These are phyloP conservation scores for Ceyx cyanopectus DNA, from an alignment of 2,113 vertebrate genomes.

Conservation along the genomic window DNA sequence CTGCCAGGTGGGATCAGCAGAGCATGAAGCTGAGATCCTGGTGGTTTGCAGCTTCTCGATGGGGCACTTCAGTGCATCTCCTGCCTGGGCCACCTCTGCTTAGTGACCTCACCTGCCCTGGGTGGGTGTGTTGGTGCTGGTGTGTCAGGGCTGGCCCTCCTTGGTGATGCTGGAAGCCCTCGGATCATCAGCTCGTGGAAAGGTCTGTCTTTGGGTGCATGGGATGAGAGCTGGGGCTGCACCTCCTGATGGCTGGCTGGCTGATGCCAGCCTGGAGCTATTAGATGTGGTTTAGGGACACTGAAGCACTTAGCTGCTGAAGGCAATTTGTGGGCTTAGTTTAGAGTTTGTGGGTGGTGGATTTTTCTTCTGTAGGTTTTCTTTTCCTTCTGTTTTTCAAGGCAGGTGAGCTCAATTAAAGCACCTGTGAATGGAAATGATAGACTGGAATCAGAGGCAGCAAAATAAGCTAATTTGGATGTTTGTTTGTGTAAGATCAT, in stretches of 20 bases:
- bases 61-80: not conserved
- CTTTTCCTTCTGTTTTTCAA: not conserved
- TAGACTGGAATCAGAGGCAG: not conserved
- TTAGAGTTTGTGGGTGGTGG: not conserved
- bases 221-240: not conserved
- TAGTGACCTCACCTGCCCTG: not conserved
- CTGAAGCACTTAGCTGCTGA: not conserved
- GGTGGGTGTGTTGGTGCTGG: not conserved
- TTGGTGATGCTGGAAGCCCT: not conserved
- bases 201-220: accelerated
- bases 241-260: not conserved
- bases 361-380: not conserved
- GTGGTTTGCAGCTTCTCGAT: not conserved
- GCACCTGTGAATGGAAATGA: not conserved
- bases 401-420: not conserved
- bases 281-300: not conserved
- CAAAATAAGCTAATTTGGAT: not conserved
- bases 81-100: not conserved
- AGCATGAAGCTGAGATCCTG: not conserved
- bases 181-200: not conserved
- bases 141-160: not conserved
- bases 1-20: not conserved
- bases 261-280: not conserved
- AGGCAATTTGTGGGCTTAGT: not conserved
- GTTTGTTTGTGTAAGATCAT: not conserved